Base-by-base conservation (phyloP, 2,113 vertebrate species). In the Benitochromis conjunctus region DNA sequence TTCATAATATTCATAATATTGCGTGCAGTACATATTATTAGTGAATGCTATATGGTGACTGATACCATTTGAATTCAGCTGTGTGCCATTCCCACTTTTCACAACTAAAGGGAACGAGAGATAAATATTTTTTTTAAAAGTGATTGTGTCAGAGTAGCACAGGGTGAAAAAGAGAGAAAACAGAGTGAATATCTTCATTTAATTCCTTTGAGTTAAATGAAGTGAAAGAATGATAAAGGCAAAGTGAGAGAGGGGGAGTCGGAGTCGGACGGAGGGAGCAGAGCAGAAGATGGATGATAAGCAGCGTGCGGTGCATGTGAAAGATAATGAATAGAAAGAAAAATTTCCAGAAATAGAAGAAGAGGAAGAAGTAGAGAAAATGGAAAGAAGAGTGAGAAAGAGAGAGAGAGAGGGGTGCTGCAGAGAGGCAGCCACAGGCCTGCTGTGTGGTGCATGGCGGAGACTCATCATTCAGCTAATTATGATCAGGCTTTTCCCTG, bases 391-490 rank as follows among this genome's bases (percentile, higher is more conserved):
- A 90, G 86, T 31, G 89, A 84, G 83, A 85, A 83, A 84, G 79
- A 81, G 31, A 53, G 77, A 81, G 87, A 76, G 77, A 81, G 87
- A 76, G 80, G 56, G 86, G 83, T 85, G 91, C 83, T 82, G 91
- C 79, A 84, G 91, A 90, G 92, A 83, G 83, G 92, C 89, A 94
- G 92, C 90, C 90, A 94, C 85, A 89, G 93, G 92, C 95, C 94
- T 94, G 95, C 96, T 96, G 95, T 90, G 96, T 88, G 41, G 91
- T 92, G 93, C 94, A 94, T 92, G 92, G 95, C 86, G 86, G 93
- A 92, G 95, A 90, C 95, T 96, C 95, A 96, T 96, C 95, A 96
- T 96, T 96, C 95, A 95, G 94, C 96, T 96, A 96, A 96, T 96
- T 96, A 96, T 96, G 96, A 96, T 96, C 95, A 95, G 95, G 94